Evolutionary conservation across 2,113 vertebrate species (phyloP), one percentile per base, ranked within the genome.

Genomic region (Piaya cayana): DNA sequence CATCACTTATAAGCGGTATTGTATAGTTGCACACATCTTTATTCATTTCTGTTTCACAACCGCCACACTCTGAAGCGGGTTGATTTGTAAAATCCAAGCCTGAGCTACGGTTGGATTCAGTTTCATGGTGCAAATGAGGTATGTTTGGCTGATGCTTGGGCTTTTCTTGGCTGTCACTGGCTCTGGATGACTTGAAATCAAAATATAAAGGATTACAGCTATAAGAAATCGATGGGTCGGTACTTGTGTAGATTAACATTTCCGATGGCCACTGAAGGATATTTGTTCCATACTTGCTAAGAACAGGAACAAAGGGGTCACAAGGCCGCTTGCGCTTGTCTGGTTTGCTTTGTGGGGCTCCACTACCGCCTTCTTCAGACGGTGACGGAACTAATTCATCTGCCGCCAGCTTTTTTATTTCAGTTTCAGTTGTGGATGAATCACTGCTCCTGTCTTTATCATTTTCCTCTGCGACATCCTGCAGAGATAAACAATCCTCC

Each of bases 151-250:
- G 81, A 30, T 68, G 36, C 36, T 97, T 98, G 65, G 47, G 91
- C 85, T 97, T 98, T 50, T 95, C 95, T 60, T 92, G 92, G 62
- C 75, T 91, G n/a, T 94, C 94, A 34, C 79, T 98, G 88, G 90
- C 58, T 96, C 84, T 98, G 22, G 98, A 98, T 56, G 98, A 97
- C 77, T 97, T 98, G 84, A 99, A 99, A 91, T 99, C 98, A 97
- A 99, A 99, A 93, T 98, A 98, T 55, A 99, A 98, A 78, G 99
- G 99, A 92, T 99, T 99, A 77, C 99, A 99, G 78, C 98, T 98
- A 5, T 98, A 99, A 18, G 98, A 98, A 93, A 99, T 85, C 0
- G 98, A 97, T n/a, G 98, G 98, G 53, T 98, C 96, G 23, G 98
- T 98, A 63, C 71, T 97, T 21, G 99, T 99, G 67, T 98, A 98